Conservation (phyloP, 2,888 invertebrate genomes). For the Hypselothyrea guttata region DNA sequence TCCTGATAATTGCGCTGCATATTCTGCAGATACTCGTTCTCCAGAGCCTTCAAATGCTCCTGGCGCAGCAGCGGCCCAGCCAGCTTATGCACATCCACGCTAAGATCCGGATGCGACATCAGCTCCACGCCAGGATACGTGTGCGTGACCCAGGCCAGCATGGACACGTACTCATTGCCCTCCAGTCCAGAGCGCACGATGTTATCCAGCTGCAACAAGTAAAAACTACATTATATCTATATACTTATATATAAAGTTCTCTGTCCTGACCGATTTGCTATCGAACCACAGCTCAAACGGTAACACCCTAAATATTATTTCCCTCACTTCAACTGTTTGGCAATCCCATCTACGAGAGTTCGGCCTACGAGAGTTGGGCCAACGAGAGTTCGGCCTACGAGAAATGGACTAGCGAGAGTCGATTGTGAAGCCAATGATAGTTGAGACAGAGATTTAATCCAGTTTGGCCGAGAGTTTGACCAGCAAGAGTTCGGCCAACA, state of each 20-base stretch:
- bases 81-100: slow-evolving; percentile 87
- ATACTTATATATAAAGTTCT: no score
- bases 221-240: no score
- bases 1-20: slow-evolving; percentile 95
- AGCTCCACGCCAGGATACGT: slow-evolving; percentile 94
- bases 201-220: slow-evolving; percentile 89
- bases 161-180: slow-evolving; percentile 97
- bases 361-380: no score
- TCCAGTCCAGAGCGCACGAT: slow-evolving; percentile 93
- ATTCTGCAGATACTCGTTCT: slow-evolving; percentile 92
- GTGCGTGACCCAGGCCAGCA: slow-evolving; percentile 95
- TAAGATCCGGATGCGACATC: slow-evolving; percentile 93
- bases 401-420: neutral
- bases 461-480: no score
- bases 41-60: slow-evolving; percentile 89
- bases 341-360: no score
- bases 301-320: no score
- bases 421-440: neutral
- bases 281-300: no score
- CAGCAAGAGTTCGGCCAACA: no score
- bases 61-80: slow-evolving; percentile 89
- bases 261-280: no score
- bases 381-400: neutral
- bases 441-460: no score
- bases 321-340: no score